These are phyloP conservation scores for Cavia porcellus DNA, from an alignment of 2,113 vertebrate species.

Conservation along the genomic window DNA sequence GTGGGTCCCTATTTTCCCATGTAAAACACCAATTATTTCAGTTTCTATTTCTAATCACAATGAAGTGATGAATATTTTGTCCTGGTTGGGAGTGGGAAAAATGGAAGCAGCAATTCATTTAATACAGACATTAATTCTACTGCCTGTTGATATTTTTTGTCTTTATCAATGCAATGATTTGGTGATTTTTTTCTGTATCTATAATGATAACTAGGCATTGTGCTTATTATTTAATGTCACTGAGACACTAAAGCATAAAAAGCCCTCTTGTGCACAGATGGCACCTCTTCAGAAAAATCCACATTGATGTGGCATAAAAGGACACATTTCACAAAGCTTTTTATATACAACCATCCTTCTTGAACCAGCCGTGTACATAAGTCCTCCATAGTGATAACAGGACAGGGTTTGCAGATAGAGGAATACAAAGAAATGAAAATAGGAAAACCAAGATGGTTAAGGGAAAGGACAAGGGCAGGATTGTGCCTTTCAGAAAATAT, in stretches of 20 bases:
- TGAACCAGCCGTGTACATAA: background rate
- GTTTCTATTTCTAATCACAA: background rate
- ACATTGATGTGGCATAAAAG: background rate
- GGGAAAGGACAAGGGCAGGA: background rate
- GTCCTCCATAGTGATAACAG: background rate
- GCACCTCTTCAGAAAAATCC: constrained; percentile 12
- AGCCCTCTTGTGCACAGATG: background rate
- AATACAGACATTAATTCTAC: constrained; percentile 15
- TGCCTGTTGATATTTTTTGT: background rate
- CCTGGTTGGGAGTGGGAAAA: background rate
- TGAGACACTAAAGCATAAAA: background rate
- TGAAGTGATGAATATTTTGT: background rate
- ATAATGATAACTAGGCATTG: background rate
- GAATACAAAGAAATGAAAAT: background rate
- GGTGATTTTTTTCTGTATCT: background rate
- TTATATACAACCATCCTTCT: background rate
- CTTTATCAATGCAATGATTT: background rate
- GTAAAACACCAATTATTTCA: constrained; percentile 26
- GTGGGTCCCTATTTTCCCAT: background rate
- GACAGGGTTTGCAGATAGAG: background rate
- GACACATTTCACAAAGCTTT: background rate
- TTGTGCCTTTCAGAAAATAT: background rate
- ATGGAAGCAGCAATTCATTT: background rate
- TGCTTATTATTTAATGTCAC: background rate
- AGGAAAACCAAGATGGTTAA: background rate